phyloP scores from a whole-genome alignment of 2,888 invertebrate species.

The Microchrysa polita region DNA sequence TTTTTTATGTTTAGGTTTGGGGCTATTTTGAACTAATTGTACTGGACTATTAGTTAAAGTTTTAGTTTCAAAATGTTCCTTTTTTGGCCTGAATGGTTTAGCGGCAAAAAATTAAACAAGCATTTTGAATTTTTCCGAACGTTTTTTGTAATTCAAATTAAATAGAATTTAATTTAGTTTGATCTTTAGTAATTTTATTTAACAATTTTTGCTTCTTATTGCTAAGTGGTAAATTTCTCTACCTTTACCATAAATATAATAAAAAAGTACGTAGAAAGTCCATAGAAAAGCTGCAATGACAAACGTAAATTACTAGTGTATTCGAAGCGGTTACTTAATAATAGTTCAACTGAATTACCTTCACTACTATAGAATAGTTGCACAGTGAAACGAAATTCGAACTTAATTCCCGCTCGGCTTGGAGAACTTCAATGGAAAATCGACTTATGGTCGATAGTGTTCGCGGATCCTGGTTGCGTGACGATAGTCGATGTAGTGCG shows the following conservation, averaged over 20 bases:
- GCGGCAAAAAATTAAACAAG: too few species aligned
- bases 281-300: conserved; percentile 19
- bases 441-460: neutral
- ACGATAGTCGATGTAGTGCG: neutral
- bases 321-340: neutral
- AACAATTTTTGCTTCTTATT: too few species aligned
- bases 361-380: neutral
- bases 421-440: neutral
- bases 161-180: too few species aligned
- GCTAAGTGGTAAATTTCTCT: too few species aligned
- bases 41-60: too few species aligned
- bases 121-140: too few species aligned
- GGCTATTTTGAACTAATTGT: too few species aligned
- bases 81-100: too few species aligned
- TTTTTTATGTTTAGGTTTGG: too few species aligned
- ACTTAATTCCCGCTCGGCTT: neutral
- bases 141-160: too few species aligned
- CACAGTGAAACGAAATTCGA: neutral
- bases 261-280: conserved; percentile 22
- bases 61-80: too few species aligned
- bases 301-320: neutral
- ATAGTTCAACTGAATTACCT: neutral
- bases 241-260: conserved; percentile 10
- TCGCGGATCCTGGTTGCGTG: neutral
- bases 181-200: too few species aligned